Evolutionary conservation across 2,888 invertebrate species (phyloP), one percentile per base, ranked within the genome.

Genomic region (Conistra vaccinii): DNA sequence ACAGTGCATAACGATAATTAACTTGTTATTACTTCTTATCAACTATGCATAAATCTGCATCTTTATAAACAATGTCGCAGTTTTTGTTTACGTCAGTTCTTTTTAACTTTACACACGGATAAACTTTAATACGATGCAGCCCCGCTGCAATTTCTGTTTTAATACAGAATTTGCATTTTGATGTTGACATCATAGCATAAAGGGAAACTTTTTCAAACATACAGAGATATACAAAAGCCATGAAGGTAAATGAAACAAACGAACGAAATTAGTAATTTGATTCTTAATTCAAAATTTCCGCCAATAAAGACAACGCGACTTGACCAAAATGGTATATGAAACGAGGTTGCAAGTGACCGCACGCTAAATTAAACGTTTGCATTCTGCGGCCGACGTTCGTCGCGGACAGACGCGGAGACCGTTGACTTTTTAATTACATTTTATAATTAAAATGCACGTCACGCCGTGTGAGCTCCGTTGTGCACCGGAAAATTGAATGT

Each of bases 291-390:
- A 29, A 76, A 70, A 73, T 66, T 61, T 53, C 61, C 69, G 55
- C 79, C 66, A 70, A 60, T 67, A 76, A 75, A 65, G 72, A 76
- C 76, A 73, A 72, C 68, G 63, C 53, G 78, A 76, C 53, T 62
- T 55, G 76, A 78, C 75, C 86, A 89, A 90, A 88, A 90, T 90
- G 89, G 85, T 81, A 80, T 88, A 87, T 85, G 87, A 88, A 91
- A 87, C 85, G 84, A 89, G 85, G 88, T 86, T 87, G 85, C 87
- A 90, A 89, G 88, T 90, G 91, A 92, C 92, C 92, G 89, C 91
- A 88, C 70, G 88, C 87, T 80, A 92, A 93, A 94, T 93, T 90
- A 92, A 93, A 92, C 89, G 92, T 90, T 90, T 87, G 90, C 92
- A 93, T 93, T 93, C 89, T 90, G 89, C 76, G 89, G 89, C 71